Evolutionary conservation across 2,888 invertebrate genomes (phyloP).

Genomic region (Epicampocera succincta): DNA sequence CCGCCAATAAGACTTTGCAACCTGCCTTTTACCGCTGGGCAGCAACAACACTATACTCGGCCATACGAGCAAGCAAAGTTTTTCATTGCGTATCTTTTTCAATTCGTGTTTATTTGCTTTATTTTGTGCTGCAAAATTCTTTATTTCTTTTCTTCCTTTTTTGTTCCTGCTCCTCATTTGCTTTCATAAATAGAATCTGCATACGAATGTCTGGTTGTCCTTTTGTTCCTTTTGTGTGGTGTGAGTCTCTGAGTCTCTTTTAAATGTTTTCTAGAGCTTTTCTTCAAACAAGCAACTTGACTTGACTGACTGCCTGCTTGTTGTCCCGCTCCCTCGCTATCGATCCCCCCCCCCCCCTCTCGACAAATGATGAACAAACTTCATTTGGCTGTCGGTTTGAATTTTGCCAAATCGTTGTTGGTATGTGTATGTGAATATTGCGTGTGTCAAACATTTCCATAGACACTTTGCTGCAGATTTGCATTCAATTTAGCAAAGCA

Average conservation of each 20-base stretch:
- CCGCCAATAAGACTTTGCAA: neutral
- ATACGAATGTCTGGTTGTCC: slow-evolving; percentile 8
- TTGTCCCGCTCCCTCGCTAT: too few species aligned
- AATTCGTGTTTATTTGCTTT: slow-evolving; percentile 52
- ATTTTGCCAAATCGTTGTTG: neutral
- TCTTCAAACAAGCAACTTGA: slow-evolving; percentile 36
- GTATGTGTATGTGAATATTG: slow-evolving; percentile 47
- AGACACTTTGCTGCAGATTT: slow-evolving; percentile 71
- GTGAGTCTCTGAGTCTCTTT: neutral
- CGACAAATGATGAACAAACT: neutral
- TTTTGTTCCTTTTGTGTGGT: neutral
- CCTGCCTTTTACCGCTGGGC: neutral
- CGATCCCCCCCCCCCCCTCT: neutral
- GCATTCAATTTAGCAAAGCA: slow-evolving; percentile 62
- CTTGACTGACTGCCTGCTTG: too few species aligned
- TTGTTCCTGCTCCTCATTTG: slow-evolving; percentile 56
- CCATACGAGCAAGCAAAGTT: slow-evolving; percentile 28
- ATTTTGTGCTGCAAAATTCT: slow-evolving; percentile 32
- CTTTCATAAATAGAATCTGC: slow-evolving; percentile 26
- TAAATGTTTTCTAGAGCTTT: slow-evolving; percentile 5
- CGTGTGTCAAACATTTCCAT: slow-evolving; percentile 59
- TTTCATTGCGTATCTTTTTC: slow-evolving; percentile 56
- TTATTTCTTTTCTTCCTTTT: slow-evolving; percentile 1
- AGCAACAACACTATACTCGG: too few species aligned
- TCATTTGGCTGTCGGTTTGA: neutral